Evolutionary conservation across 2,113 vertebrate genomes (phyloP), one percentile per base, ranked within the genome.

Genomic region (Heterotis niloticus): DNA sequence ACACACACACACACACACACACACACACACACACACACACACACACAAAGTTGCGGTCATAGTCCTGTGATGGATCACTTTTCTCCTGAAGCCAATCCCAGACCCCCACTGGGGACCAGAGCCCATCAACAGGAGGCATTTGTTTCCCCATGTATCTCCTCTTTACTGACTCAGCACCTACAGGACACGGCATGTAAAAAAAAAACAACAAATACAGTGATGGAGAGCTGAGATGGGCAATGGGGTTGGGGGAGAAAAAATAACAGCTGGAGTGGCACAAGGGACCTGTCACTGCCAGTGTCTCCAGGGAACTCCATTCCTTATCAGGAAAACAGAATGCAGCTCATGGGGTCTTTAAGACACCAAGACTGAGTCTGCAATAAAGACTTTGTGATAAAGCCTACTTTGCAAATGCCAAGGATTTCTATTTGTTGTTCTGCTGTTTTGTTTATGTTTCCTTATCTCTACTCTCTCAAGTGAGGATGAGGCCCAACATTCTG

Each of bases 251-350:
- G 62, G 59, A 34, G 75, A 78, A 34, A 83, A 66, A 77, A 67
- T 18, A 70, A 79, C 78, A 69, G 10, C 64, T 78, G 69, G 84
- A 80, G 77, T 78, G 71, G 74, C 77, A 60, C 72, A 82, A 66
- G 78, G 69, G 60, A 44, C 64, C 79, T 72, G 76, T 79, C 75
- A 65, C 79, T 78, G 79, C 79, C 78, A 81, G 34, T 81, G 75
- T 64, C 78, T 83, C 78, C 68, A 62, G 14, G 71, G 54, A 74
- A 24, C 1, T 12, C 16, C 13, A n/a, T 28, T 14, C 71, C 71
- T 74, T 74, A 74, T 74, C 71, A 13, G 20, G 12, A 0, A 4
- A 10, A 11, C 13, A 52, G 24, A 17, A 14, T 51, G 57, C 64
- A 18, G 67, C 10, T 10, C 28, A 18, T 34, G 24, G 28, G 11